Base-by-base conservation (phyloP, 2,113 vertebrate species). In the Hippocampus guttulatus region DNA sequence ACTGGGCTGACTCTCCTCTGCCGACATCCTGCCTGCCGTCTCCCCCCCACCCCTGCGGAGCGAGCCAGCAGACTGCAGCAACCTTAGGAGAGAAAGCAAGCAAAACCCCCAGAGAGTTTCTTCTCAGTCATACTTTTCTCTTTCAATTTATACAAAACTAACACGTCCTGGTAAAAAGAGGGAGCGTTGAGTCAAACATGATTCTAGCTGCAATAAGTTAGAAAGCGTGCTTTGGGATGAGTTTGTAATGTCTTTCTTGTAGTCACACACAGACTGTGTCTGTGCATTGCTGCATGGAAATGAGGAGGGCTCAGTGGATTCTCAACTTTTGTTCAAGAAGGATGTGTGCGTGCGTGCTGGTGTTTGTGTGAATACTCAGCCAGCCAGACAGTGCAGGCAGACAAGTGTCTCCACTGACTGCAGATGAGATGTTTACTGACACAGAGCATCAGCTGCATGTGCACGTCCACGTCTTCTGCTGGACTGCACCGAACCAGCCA, bases 351-450 rank as follows among this genome's bases (percentile, higher is more conserved):
- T 38, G 5, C 33, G 33, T 33, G 66, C 2, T 52, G n/a, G 65
- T 70, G 78, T 82, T 69, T 85, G 21, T 79, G 72, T 71, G 84
- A 33, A 51, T 9, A 54, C 20, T 85, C 83, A 76, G 84, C 89
- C 90, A 92, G 91, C 89, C 90, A 92, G 91, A 92, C 92, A 89
- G 81, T 87, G 88, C 82, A 90, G 85, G 88, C 91, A 92, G 91
- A 92, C 91, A 82, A 80, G 79, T 81, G 86, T 91, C 90, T 91
- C 85, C 82, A 76, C 88, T 91, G 92, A 93, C 92, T 93, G 91
- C 92, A 90, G 92, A 93, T 87, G 86, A 91, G 92, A 91, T 85
- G 52, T 75, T 92, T 90, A 91, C 90, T 87, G 89, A 90, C 86
- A 90, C 83, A 77, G 82, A 85, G 87, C 88, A 75, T 88, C 87